Evolutionary conservation across 2,888 invertebrate genomes (phyloP).

Genomic region (Chromoteleia sp.): DNA sequence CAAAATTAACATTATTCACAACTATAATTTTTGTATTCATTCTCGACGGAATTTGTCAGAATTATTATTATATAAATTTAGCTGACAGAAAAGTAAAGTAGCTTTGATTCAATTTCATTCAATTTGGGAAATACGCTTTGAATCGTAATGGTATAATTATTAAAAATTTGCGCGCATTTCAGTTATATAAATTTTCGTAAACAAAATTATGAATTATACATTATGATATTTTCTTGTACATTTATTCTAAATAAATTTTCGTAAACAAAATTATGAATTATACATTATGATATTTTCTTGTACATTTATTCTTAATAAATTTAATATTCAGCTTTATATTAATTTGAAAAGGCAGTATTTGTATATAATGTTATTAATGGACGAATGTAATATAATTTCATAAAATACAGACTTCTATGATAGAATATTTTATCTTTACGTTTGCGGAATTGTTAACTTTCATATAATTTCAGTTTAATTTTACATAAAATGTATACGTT

Average conservation of each 20-base stretch:
- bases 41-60: neutral
- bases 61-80: slow-evolving; percentile 20
- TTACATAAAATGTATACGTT: slow-evolving; percentile 29
- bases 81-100: slow-evolving; percentile 19
- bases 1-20: neutral
- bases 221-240: too few species aligned
- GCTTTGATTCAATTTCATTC: slow-evolving; percentile 11
- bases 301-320: neutral
- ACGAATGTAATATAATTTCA: slow-evolving; percentile 6
- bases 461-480: slow-evolving; percentile 10
- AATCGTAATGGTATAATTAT: slow-evolving; percentile 2
- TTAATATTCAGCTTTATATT: too few species aligned
- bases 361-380: neutral
- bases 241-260: too few species aligned
- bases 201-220: too few species aligned
- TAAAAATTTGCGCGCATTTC: neutral
- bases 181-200: neutral
- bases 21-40: neutral
- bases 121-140: slow-evolving; percentile 13
- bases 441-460: slow-evolving; percentile 16
- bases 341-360: slow-evolving; percentile 4
- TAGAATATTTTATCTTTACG: slow-evolving; percentile 3
- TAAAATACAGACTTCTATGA: slow-evolving; percentile 4
- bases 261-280: neutral
- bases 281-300: too few species aligned